Evolutionary conservation across 2,113 vertebrate species (phyloP), one percentile per base, ranked within the genome.

Genomic region (Ardeotis arabs): DNA sequence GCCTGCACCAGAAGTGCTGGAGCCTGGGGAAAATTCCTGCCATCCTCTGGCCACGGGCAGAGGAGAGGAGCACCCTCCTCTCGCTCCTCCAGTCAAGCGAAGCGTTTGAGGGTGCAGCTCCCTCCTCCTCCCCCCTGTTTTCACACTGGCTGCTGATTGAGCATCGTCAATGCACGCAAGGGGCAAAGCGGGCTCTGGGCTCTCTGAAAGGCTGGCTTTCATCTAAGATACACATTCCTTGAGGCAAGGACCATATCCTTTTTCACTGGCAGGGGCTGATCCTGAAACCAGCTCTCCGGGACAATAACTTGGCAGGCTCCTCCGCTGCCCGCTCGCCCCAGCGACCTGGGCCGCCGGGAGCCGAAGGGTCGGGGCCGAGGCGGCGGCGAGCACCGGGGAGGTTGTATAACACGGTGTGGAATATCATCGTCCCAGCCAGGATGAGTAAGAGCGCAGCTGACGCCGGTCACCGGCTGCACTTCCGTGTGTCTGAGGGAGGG

Each of bases 381-480:
- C 39, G 86, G 85, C 66, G 4, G 66, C 4, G 41, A 49, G 73
- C 7, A 66, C 52, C 2, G 6, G 17, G 77, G 80, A 28, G 73
- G 91, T 76, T 93, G 95, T 91, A 94, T 93, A 95, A 94, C 14
- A 14, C 53, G 78, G 93, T 84, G 93, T 96, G 94, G 96, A 93
- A 95, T 89, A 82, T 94, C 95, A 64, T 87, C 93, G 91, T 89
- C 69, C 62, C 93, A 73, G 94, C 84, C 96, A 95, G 87, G 91
- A 95, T 97, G 96, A 97, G 95, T 96, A 96, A 97, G 91, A 93
- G 95, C 75, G 3, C 91, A 87, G 95, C 95, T 91, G 96, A 89
- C 22, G 24, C 70, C n/a, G 94, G 91, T 79, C 94, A 94, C 89
- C 22, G 68, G 47, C 82, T 63, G 93, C 93, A 88, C 95, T 88